phyloP scores from a whole-genome alignment of 2,797 vertebrate species.

The Hyperoplus immaculatus region DNA sequence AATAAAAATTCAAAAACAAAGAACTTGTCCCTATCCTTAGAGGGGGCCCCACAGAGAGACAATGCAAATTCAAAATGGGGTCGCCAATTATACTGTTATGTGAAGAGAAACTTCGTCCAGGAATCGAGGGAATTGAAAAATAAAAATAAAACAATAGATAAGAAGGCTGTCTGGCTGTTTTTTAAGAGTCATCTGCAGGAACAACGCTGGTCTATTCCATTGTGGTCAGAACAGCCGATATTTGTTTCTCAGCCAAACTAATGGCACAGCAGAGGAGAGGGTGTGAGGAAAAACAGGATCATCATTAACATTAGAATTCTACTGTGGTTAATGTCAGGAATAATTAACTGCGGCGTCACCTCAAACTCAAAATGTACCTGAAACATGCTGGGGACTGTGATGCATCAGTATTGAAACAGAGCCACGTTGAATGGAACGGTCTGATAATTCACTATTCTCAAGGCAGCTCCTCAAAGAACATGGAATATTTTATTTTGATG shows the following conservation, averaged over 20 bases:
- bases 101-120: conserved; percentile 26
- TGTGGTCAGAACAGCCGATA: conserved; percentile 14
- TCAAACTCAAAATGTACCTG: conserved; percentile 44
- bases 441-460: conserved; percentile 29
- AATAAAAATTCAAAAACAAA: conserved; percentile 40
- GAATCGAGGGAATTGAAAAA: not conserved
- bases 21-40: conserved; percentile 33
- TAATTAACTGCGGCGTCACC: conserved; percentile 43
- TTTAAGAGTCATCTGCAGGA: conserved; percentile 11
- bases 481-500: conserved; percentile 44
- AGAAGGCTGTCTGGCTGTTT: conserved; percentile 42
- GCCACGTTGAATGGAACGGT: conserved; percentile 28
- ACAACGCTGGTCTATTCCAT: not conserved
- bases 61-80: conserved; percentile 52
- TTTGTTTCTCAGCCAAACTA: conserved; percentile 37
- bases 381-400: conserved; percentile 45
- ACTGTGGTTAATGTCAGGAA: conserved; percentile 46
- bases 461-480: conserved; percentile 10
- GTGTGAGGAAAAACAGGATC: conserved; percentile 32
- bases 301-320: conserved; percentile 44
- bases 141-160: conserved; percentile 42
- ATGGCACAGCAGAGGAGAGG: not conserved
- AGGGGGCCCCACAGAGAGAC: conserved; percentile 21
- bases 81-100: conserved; percentile 55
- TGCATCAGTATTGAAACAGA: conserved; percentile 40